Percentiles rank a stretch among this genome's conserved stretches.
Conservation (phyloP, 2,797 vertebrate genomes). For the Peromyscus melanophrys region DNA sequence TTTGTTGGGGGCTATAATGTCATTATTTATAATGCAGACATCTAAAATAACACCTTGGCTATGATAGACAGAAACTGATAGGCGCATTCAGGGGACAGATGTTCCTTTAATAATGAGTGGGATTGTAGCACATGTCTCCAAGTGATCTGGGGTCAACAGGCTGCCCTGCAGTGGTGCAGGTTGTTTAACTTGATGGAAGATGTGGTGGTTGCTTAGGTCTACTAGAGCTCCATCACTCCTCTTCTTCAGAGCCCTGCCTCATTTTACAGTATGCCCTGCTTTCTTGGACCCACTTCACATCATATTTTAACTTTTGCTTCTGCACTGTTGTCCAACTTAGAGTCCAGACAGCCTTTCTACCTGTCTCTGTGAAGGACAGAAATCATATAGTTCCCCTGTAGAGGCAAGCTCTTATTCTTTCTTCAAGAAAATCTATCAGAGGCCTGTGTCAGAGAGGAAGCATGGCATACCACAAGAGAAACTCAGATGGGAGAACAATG, state of each 20-base stretch:
- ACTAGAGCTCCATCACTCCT: background rate
- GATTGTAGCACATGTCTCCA: background rate
- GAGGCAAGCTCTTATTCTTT: background rate
- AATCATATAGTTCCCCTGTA: background rate
- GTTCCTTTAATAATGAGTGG: background rate
- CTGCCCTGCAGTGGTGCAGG: background rate
- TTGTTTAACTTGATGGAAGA: background rate
- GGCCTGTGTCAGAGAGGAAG: background rate
- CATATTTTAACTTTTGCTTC: background rate
- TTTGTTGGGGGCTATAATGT: background rate
- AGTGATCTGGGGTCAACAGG: background rate
- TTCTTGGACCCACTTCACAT: background rate
- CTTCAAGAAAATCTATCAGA: background rate
- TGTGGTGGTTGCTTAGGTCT: background rate
- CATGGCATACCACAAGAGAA: background rate
- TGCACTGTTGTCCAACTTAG: background rate
- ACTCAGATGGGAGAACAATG: background rate
- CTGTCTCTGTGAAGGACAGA: background rate
- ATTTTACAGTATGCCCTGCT: background rate
- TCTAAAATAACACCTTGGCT: background rate
- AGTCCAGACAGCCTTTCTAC: background rate
- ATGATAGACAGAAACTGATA: background rate
- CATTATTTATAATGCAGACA: background rate
- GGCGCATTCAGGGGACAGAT: background rate
- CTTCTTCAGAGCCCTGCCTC: background rate